phyloP scores from a whole-genome alignment of 2,888 invertebrate genomes.

The Netelia fuscicornis region DNA sequence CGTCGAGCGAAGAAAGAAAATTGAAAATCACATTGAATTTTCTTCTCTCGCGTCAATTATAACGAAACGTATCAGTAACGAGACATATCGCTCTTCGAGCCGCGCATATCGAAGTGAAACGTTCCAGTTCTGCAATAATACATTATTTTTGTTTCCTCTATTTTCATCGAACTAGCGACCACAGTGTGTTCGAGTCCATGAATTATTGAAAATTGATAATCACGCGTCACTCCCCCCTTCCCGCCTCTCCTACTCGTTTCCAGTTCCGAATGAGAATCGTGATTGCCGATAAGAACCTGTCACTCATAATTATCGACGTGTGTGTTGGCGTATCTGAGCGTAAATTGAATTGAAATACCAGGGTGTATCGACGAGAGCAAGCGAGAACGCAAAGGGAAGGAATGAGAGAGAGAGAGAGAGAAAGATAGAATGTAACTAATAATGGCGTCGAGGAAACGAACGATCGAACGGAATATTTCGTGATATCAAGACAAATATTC shows the following conservation, averaged over 20 bases:
- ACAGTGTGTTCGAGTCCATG: not conserved
- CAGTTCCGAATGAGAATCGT: not conserved
- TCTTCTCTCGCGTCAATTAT: constrained; percentile 1
- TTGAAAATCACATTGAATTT: not conserved
- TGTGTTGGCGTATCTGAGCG: not conserved
- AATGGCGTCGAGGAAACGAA: not conserved
- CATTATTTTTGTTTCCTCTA: not conserved
- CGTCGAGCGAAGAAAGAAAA: not conserved
- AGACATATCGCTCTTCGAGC: constrained; percentile 21
- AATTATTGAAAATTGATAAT: not conserved
- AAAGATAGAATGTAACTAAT: constrained; percentile 24
- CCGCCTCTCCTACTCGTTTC: not conserved
- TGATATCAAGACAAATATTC: too few relatives aligned
- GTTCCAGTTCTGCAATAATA: not conserved
- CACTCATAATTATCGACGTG: not conserved
- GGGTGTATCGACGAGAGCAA: not conserved
- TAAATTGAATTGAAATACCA: not conserved
- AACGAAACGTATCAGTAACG: constrained; percentile 22
- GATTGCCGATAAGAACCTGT: not conserved
- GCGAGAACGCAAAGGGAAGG: constrained; percentile 2
- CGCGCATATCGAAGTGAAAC: not conserved
- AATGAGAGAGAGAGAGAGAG: too few relatives aligned
- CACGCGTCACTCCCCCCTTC: not conserved
- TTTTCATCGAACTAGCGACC: not conserved
- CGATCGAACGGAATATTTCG: too few relatives aligned